Evolutionary conservation across 2,888 invertebrate genomes (phyloP).

Genomic region (Cosmia pyralina): DNA sequence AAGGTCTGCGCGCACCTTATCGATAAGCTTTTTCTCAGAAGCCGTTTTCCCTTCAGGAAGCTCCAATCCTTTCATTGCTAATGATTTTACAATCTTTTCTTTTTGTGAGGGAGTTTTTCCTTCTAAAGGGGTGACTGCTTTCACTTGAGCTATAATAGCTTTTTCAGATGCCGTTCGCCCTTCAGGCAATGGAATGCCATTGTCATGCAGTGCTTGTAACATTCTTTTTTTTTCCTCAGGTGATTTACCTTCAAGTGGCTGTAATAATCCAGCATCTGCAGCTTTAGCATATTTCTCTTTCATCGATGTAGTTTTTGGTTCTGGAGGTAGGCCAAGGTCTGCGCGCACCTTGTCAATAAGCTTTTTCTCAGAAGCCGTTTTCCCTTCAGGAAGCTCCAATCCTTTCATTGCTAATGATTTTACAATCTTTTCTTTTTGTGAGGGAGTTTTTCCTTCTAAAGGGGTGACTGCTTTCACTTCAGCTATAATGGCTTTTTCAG

Average conservation of each 20-base stretch:
- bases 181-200: background rate
- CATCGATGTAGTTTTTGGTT: background rate
- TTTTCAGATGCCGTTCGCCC: background rate
- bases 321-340: background rate
- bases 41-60: constrained; percentile 2
- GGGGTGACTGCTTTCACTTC: constrained; percentile 7
- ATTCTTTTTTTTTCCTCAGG: constrained; percentile 3
- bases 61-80: background rate
- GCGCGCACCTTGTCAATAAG: background rate
- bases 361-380: constrained; percentile 28
- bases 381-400: background rate
- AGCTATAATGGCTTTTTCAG: constrained; percentile 5
- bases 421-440: background rate
- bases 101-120: background rate
- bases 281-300: background rate
- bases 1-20: background rate
- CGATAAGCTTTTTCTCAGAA: background rate
- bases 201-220: background rate
- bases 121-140: constrained; percentile 2
- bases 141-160: background rate
- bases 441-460: background rate
- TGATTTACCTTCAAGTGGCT: constrained; percentile 19
- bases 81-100: background rate
- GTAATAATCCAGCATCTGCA: background rate
- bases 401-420: background rate